A percentile compares a stretch with the other conserved stretches of the same genome.
Conservation (phyloP, 2,797 vertebrate species). For the Pipistrellus pipistrellus region DNA sequence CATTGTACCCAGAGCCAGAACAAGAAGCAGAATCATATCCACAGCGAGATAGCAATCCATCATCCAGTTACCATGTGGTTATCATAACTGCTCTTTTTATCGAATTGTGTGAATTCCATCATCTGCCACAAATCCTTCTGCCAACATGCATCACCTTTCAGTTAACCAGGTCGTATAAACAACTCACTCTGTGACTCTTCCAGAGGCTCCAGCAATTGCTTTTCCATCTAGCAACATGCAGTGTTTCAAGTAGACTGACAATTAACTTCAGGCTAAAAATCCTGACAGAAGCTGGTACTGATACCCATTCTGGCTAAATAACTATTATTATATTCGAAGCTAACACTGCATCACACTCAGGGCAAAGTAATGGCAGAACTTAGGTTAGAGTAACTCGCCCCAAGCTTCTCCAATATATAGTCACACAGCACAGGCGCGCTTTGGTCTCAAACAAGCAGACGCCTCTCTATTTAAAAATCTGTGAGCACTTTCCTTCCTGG, state of each 20-base stretch:
- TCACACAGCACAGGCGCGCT: background rate
- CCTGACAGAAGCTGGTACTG: background rate
- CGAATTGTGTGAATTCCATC: background rate
- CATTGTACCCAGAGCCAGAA: background rate
- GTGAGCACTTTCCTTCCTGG: constrained; percentile 18
- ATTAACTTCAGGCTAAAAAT: background rate
- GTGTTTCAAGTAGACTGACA: background rate
- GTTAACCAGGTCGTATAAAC: background rate
- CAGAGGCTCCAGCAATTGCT: background rate
- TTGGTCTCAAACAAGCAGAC: background rate
- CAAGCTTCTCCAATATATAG: background rate
- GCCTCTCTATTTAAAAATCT: background rate
- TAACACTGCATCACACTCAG: background rate
- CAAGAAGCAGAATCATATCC: background rate
- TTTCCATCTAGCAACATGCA: background rate
- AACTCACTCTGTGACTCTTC: background rate
- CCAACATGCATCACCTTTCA: background rate
- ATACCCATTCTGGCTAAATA: background rate
- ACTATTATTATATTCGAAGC: background rate
- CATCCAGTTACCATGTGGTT: background rate
- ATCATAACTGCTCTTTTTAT: background rate
- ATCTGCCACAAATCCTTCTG: background rate
- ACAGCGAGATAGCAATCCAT: background rate
- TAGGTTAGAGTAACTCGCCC: background rate
- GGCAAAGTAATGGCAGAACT: background rate